phyloP scores from a whole-genome alignment of 2,113 vertebrate species.

The Lagopus muta region DNA sequence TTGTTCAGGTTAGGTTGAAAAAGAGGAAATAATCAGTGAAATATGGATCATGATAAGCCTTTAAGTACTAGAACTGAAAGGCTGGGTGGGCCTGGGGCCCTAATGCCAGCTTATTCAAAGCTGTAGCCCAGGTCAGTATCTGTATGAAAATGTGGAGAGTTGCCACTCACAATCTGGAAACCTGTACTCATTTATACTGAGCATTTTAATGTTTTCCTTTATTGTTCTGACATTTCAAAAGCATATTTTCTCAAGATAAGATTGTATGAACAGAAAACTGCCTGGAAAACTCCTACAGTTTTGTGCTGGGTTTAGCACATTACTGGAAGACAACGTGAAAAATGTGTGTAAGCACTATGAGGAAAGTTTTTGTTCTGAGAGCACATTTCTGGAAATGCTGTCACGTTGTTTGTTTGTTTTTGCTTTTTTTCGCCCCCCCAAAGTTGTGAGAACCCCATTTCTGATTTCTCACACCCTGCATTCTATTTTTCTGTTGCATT shows the following conservation, averaged over 20 bases:
- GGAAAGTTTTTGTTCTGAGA: constrained; percentile 30
- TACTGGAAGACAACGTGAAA: neutral
- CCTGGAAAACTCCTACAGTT: constrained; percentile 9
- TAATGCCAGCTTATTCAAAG: constrained; percentile 14
- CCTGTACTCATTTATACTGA: neutral
- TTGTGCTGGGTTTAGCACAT: constrained; percentile 4
- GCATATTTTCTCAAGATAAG: constrained; percentile 24
- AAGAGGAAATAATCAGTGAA: neutral
- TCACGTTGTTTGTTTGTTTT: neutral
- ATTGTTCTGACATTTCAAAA: constrained; percentile 32
- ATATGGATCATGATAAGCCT: neutral
- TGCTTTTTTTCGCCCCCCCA: neutral
- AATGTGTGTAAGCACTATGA: neutral
- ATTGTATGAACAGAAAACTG: neutral
- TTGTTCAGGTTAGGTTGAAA: neutral
- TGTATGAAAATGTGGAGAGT: neutral
- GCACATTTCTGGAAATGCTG: constrained; percentile 4
- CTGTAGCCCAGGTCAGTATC: neutral
- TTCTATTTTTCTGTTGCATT: neutral
- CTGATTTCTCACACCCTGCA: neutral
- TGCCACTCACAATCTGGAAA: neutral
- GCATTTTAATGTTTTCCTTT: constrained; percentile 25
- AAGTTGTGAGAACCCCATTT: neutral
- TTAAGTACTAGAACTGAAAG: neutral
- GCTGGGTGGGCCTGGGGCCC: neutral